Percentiles rank a stretch among this genome's conserved stretches.
Conservation (phyloP, 2,113 vertebrate species). For the Oxygymnocypris stewartii region DNA sequence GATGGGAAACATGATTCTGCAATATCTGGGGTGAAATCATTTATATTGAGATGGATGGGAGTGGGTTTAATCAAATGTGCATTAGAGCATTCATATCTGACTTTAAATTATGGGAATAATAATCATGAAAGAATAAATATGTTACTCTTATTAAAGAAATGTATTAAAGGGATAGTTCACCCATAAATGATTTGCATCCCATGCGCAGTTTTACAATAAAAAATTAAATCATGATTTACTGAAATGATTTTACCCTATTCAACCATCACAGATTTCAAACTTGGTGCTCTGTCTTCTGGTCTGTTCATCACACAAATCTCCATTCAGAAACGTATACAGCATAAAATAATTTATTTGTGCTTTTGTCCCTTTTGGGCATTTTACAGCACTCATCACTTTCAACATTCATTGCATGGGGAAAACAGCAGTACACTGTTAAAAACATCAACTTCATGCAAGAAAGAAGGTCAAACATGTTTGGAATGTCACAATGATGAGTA, state of each 20-base stretch:
- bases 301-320: not conserved
- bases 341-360: not conserved
- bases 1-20: conserved; percentile 1
- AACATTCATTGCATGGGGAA: not conserved
- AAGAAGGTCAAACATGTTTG: not conserved
- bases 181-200: not conserved
- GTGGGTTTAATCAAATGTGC: not conserved
- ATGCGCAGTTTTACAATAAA: not conserved
- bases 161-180: conserved; percentile 9
- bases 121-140: not conserved
- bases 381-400: not conserved
- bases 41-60: conserved; percentile 11
- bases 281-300: not conserved
- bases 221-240: not conserved
- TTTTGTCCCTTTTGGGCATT: not conserved
- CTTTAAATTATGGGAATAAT: not conserved
- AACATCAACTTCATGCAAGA: not conserved
- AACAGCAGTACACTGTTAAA: not conserved
- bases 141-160: not conserved
- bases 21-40: not conserved
- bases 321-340: not conserved
- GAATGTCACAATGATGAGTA: not conserved
- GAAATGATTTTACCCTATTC: not conserved
- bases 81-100: not conserved
- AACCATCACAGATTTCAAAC: not conserved